These are phyloP conservation scores for Gastracanthus pulcherrimus DNA, from an alignment of 2,888 invertebrate genomes.

Conservation along the genomic window DNA sequence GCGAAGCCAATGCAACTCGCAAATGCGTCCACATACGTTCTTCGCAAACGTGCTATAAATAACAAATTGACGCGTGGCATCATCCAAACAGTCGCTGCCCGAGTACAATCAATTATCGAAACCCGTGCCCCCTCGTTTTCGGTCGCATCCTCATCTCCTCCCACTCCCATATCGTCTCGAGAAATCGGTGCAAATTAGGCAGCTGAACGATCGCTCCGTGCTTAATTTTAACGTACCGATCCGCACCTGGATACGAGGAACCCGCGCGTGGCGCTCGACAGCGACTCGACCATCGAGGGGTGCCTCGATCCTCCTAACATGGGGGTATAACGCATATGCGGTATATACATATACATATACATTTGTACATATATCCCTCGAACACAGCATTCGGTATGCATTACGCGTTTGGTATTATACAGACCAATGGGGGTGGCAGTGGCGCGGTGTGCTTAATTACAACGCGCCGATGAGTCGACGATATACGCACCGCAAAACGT, in stretches of 20 bases:
- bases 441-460: constrained; percentile 34
- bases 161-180: neutral
- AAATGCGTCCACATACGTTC: too few relatives aligned
- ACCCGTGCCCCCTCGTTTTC: neutral
- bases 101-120: constrained; percentile 11
- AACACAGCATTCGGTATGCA: neutral
- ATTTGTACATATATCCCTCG: too few relatives aligned
- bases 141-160: neutral
- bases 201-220: constrained; percentile 3
- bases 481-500: constrained; percentile 7
- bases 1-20: too few relatives aligned
- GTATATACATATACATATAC: too few relatives aligned
- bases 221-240: constrained; percentile 26
- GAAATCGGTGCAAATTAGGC: constrained; percentile 48
- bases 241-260: constrained; percentile 26
- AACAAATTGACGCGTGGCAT: neutral
- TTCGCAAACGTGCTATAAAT: too few relatives aligned
- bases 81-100: neutral
- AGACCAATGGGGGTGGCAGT: constrained; percentile 2
- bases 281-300: neutral
- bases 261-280: neutral
- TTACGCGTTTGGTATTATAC: neutral
- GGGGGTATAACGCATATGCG: constrained; percentile 4
- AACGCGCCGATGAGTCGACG: constrained; percentile 47
- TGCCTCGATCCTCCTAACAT: neutral